Base-by-base conservation (phyloP, 2,797 vertebrate species). In the Anableps anableps region DNA sequence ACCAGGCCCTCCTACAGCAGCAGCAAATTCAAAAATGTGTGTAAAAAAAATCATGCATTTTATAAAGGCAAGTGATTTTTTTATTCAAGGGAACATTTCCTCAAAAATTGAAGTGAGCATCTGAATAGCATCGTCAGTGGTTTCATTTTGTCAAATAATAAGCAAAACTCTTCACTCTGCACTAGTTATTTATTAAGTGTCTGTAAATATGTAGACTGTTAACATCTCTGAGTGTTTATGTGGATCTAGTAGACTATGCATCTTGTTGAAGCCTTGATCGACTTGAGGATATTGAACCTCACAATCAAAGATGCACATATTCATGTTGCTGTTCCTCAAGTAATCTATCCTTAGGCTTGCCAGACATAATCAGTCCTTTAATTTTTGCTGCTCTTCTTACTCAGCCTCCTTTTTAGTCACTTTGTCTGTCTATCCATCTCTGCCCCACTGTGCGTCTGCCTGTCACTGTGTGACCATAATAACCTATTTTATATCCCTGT, bases 401-500 rank as follows among this genome's bases (percentile, higher is more conserved):
- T 92, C 88, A 89, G 90, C 87, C 90, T 92, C 77, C 90, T 93
- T 92, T 93, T 94, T 88, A 84, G 89, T 92, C 90, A 89, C 90
- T 93, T 85, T 84, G 92, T 94, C 90, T 76, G 88, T 95, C 94
- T 91, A 94, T 95, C 93, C 91, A 92, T 95, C 94, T 94, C 88
- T 81, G 81, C 87, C 89, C 88, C 80, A 93, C 92, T 92, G 94
- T 95, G 93, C 62, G 81, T 94, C 93, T 92, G 89, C 86, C 93
- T 95, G 93, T 95, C 94, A 94, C 81, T 72, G 88, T 90, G 89
- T 83, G 92, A 93, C 93, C 93, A 95, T 96, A 95, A 96, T 96
- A 96, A 95, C 95, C 93, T 94, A 93, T 95, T 95, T 95, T 93
- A 96, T 95, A 95, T 96, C 95, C 95, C 95, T 91, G 93, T 92